Evolutionary conservation across 2,888 invertebrate species (phyloP).

Genomic region (Drosophila macrothrix): DNA sequence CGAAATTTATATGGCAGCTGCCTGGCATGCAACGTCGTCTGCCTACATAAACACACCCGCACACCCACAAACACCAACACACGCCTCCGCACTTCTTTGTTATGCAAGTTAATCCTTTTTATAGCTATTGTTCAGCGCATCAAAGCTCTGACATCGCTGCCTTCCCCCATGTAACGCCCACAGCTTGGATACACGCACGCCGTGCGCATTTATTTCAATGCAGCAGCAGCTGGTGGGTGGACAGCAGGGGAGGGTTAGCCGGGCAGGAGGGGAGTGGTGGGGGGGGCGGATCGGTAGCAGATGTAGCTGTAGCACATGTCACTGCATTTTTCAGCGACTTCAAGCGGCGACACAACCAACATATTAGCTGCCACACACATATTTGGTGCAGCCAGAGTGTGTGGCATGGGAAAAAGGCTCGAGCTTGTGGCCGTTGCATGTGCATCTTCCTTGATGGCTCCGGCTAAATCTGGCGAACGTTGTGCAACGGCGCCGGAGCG

Average conservation of each 20-base stretch:
- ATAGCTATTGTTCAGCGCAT: slow-evolving; percentile 79
- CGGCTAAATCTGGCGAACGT: slow-evolving; percentile 72
- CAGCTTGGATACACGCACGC: slow-evolving; percentile 49
- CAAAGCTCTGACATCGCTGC: slow-evolving; percentile 60
- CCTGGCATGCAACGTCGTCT: slow-evolving; percentile 46
- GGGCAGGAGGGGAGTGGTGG: neutral
- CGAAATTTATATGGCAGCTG: slow-evolving; percentile 71
- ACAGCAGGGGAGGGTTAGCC: neutral
- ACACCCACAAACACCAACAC: slow-evolving; percentile 7
- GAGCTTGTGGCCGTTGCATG: slow-evolving; percentile 62
- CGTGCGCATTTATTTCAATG: slow-evolving; percentile 71
- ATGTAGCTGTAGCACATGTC: slow-evolving; percentile 74
- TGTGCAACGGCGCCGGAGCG: slow-evolving; percentile 55
- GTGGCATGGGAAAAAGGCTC: slow-evolving; percentile 13
- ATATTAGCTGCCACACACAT: slow-evolving; percentile 75
- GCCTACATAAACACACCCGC: slow-evolving; percentile 31
- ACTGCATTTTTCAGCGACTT: slow-evolving; percentile 78
- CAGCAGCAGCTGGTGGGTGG: slow-evolving; percentile 22
- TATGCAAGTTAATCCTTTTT: slow-evolving; percentile 80
- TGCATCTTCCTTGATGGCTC: slow-evolving; percentile 72
- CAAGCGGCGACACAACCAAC: slow-evolving; percentile 74
- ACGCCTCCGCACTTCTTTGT: slow-evolving; percentile 63
- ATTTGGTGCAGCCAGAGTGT: slow-evolving; percentile 19
- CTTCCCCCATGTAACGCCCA: neutral
- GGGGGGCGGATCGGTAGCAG: slow-evolving; percentile 13